Evolutionary conservation across 2,797 vertebrate species (phyloP).

Genomic region (Amblyopsis hoosieri): DNA sequence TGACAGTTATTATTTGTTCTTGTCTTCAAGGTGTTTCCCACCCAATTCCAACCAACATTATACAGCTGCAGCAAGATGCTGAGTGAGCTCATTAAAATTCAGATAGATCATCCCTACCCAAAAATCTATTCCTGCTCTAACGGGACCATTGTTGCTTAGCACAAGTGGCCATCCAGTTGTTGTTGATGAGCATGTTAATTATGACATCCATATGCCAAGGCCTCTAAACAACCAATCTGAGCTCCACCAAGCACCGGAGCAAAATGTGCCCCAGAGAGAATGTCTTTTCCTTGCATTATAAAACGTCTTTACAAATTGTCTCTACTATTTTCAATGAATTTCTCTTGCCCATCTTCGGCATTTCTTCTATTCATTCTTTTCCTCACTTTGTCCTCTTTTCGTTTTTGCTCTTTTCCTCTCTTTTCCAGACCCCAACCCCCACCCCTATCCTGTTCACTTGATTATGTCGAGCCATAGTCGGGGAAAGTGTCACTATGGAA

Average conservation of each 20-base stretch:
- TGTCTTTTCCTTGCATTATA: constrained; percentile 40
- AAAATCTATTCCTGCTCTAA: constrained; percentile 64
- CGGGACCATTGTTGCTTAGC: constrained; percentile 62
- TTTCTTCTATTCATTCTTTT: constrained; percentile 39
- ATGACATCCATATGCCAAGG: constrained; percentile 67
- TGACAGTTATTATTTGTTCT: constrained; percentile 15
- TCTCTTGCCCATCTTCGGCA: constrained; percentile 47
- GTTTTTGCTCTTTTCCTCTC: constrained; percentile 8
- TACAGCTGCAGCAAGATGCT: constrained; percentile 31
- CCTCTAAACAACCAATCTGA: constrained; percentile 52
- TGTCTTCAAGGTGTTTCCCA: constrained; percentile 6
- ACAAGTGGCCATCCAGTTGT: constrained; percentile 69
- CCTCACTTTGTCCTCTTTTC: constrained; percentile 5
- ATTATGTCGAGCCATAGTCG: constrained; percentile 70
- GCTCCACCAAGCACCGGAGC: constrained; percentile 27
- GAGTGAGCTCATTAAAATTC: constrained; percentile 65
- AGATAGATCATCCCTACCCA: constrained; percentile 60
- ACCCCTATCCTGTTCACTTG: constrained; percentile 62
- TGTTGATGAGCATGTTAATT: constrained; percentile 69
- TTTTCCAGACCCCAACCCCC: constrained; percentile 50
- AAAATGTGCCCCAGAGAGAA: constrained; percentile 19
- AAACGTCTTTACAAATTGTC: constrained; percentile 46
- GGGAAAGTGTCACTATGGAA: constrained; percentile 79
- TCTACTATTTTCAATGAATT: constrained; percentile 44
- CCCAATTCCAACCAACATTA: constrained; percentile 29